Base-by-base conservation (phyloP, 1,140 invertebrate genomes). In the Drosophila teissieri region DNA sequence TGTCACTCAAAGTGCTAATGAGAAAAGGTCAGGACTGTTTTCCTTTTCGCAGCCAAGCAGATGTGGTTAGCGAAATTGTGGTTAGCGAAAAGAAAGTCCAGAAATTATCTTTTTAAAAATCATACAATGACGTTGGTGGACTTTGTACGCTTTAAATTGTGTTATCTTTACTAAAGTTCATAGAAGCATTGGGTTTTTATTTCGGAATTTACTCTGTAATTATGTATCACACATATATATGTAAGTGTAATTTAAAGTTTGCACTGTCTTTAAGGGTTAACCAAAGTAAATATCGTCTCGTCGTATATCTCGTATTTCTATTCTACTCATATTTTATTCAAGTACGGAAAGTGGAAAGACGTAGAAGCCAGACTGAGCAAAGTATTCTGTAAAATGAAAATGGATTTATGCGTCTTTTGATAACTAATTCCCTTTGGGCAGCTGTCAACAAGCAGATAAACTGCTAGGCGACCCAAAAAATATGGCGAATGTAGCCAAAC, bases 371-470 rank as follows among this genome's bases (percentile, higher is more conserved):
- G 44, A 37, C 37, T 42, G 42, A 42, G 67, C 55, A 14, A 44
- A 64, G 70, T 45, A 42, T 63, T 75, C 77, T 79, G 56, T 52
- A 49, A 70, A 72, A 70, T 62, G 49, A 68, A 78, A 77, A 77
- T 83, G 84, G 76, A 83, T 88, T 89, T 89, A 89, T 88, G 84
- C 80, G 67, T 88, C 84, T 83, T 88, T 89, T 88, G 84, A 88
- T 88, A 88, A 83, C 76, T 80, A 88, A 88, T 88, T 88, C 83
- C 84, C 84, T 89, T 88, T 88, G 83, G 83, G 76, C 83, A 61
- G 58, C 84, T 89, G 79, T 88, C 84, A 83, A 76, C 83, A 79
- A 64, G 49, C 72, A 86, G 83, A 83, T 86, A 86, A 89, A 88
- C 84, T 83, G 51, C 84, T 65, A 83, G 72, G 79, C 84, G 70